Conservation (phyloP, 2,888 invertebrate genomes). For the Drosophila tripunctata region DNA sequence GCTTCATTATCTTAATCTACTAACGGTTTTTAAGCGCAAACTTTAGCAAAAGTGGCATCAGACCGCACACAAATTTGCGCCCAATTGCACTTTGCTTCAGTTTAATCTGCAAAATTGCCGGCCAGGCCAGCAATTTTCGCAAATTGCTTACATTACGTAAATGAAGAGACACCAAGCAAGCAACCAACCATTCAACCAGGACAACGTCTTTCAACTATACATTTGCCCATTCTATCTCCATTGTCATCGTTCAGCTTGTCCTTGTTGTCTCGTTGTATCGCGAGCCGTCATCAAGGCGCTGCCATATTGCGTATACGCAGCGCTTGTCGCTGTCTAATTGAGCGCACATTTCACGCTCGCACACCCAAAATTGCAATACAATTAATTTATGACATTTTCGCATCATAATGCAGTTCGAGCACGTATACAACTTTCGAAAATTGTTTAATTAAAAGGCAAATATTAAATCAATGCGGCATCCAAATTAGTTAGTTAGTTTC, state of each 20-base stretch:
- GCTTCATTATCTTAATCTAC: constrained; percentile 79
- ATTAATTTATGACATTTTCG: constrained; percentile 66
- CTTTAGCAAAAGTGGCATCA: constrained; percentile 34
- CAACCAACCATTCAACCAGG: no score
- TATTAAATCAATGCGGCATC: constrained; percentile 72
- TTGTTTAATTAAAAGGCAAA: constrained; percentile 64
- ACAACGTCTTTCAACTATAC: neutral
- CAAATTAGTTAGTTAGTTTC: constrained; percentile 60
- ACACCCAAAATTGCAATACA: constrained; percentile 64
- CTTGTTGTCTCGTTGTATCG: constrained; percentile 47
- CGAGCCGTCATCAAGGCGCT: constrained; percentile 71
- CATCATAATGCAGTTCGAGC: constrained; percentile 51
- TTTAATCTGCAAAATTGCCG: constrained; percentile 76
- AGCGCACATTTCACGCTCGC: constrained; percentile 47
- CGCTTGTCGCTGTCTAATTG: constrained; percentile 56
- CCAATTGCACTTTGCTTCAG: constrained; percentile 77
- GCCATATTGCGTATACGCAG: constrained; percentile 74
- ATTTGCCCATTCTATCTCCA: constrained; percentile 40
- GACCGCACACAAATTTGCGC: constrained; percentile 73
- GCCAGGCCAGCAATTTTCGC: constrained; percentile 71
- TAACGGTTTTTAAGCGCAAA: constrained; percentile 61
- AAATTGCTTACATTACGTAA: constrained; percentile 78
- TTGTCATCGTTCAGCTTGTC: constrained; percentile 57
- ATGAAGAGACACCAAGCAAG: constrained; percentile 66
- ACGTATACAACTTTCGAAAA: constrained; percentile 37